Percentiles rank a stretch among this genome's conserved stretches.
Evolutionary conservation across 2,113 vertebrate genomes (phyloP).

Genomic region (Corvus moneduloides): DNA sequence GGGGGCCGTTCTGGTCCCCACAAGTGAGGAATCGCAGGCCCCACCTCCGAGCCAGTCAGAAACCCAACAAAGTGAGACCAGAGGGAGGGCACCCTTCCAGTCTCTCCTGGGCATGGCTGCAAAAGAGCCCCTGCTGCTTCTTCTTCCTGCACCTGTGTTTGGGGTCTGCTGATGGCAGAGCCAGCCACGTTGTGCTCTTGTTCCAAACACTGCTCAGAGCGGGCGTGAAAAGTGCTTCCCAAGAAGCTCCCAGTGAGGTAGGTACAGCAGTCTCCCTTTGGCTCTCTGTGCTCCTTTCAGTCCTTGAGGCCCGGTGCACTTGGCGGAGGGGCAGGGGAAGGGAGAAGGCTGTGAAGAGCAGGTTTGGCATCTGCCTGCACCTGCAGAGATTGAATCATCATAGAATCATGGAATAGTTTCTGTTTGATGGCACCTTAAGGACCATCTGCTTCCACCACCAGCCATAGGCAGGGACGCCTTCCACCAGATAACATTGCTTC

Average conservation of each 20-base stretch:
- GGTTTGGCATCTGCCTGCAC: neutral
- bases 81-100: neutral
- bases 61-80: neutral
- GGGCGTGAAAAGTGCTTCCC: neutral
- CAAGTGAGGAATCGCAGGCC: neutral
- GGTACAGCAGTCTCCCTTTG: neutral
- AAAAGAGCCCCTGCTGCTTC: neutral
- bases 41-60: neutral
- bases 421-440: neutral
- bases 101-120: neutral
- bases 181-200: neutral
- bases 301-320: fast-evolving
- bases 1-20: neutral
- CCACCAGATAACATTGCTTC: neutral
- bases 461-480: neutral
- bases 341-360: neutral
- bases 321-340: neutral
- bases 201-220: no score
- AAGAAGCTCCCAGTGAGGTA: no score
- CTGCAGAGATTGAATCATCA: neutral
- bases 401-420: neutral
- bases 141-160: neutral
- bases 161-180: neutral
- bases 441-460: fast-evolving
- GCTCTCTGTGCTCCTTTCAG: neutral